phyloP scores from a whole-genome alignment of 2,888 invertebrate genomes.

The Drosophila phalerata region DNA sequence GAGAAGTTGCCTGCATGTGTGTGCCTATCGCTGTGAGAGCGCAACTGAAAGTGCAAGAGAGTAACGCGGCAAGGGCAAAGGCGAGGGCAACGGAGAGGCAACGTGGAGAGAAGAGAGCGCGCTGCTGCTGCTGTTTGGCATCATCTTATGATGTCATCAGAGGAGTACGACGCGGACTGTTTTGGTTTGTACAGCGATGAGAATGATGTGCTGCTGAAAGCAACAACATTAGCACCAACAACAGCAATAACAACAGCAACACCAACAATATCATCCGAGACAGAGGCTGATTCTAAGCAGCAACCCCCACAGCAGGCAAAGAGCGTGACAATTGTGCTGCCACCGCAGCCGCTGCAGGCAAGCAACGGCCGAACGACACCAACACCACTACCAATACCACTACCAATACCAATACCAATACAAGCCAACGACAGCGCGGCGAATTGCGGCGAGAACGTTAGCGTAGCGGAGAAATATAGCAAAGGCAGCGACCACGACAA shows the following conservation, averaged over 20 bases:
- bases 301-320: constrained; percentile 55
- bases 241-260: constrained; percentile 85
- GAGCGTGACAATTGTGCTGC: constrained; percentile 45
- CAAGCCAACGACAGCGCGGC: constrained; percentile 62
- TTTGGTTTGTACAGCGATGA: constrained; percentile 96
- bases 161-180: constrained; percentile 97
- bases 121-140: constrained; percentile 87
- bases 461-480: constrained; percentile 60
- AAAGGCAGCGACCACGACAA: constrained; percentile 53
- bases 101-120: constrained; percentile 67
- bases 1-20: constrained; percentile 56
- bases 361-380: constrained; percentile 66
- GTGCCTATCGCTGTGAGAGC: constrained; percentile 48
- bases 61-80: constrained; percentile 26
- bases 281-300: constrained; percentile 86
- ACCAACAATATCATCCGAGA: constrained; percentile 38
- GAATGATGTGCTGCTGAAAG: constrained; percentile 94
- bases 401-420: constrained; percentile 33
- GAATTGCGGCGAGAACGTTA: constrained; percentile 67
- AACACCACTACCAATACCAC: constrained; percentile 43
- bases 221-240: constrained; percentile 84
- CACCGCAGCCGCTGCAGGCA: constrained; percentile 60
- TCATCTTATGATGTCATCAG: constrained; percentile 97
- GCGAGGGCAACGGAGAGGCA: constrained; percentile 36
- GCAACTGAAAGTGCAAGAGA: constrained; percentile 54